Conservation (phyloP, 2,797 vertebrate species). For the Hipposideros larvatus region DNA sequence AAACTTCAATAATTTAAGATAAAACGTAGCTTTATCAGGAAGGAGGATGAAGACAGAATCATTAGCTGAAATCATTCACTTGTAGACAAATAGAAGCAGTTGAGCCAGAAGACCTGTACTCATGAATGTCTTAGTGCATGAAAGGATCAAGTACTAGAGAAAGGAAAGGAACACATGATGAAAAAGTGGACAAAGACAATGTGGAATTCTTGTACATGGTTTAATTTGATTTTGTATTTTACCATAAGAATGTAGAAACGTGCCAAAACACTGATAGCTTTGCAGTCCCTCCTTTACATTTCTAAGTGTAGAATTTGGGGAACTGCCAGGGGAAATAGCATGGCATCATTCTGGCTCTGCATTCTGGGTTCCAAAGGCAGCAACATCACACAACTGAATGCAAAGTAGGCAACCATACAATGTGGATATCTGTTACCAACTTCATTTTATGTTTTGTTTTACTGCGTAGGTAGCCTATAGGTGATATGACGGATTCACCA, state of each 20-base stretch:
- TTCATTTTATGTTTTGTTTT: not conserved
- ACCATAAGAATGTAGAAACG: not conserved
- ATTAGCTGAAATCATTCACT: not conserved
- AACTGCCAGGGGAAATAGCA: not conserved
- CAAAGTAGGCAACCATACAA: not conserved
- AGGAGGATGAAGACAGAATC: not conserved
- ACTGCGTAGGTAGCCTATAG: not conserved
- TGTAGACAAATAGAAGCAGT: not conserved
- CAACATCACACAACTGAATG: not conserved
- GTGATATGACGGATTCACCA: not conserved
- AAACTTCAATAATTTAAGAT: constrained; percentile 32
- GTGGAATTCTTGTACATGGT: not conserved
- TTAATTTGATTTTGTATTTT: not conserved
- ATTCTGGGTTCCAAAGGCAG: not conserved
- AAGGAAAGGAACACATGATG: not conserved
- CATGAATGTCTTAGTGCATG: not conserved
- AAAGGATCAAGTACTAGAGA: not conserved
- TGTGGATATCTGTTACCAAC: not conserved
- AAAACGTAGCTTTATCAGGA: not conserved
- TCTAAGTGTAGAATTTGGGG: not conserved
- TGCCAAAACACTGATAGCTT: not conserved
- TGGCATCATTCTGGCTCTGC: not conserved
- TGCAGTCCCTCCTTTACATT: not conserved
- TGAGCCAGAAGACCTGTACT: not conserved
- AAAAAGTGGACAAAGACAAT: not conserved